These are phyloP conservation scores for Clepsis dumicolana DNA, from an alignment of 2,888 invertebrate genomes.

Conservation along the genomic window DNA sequence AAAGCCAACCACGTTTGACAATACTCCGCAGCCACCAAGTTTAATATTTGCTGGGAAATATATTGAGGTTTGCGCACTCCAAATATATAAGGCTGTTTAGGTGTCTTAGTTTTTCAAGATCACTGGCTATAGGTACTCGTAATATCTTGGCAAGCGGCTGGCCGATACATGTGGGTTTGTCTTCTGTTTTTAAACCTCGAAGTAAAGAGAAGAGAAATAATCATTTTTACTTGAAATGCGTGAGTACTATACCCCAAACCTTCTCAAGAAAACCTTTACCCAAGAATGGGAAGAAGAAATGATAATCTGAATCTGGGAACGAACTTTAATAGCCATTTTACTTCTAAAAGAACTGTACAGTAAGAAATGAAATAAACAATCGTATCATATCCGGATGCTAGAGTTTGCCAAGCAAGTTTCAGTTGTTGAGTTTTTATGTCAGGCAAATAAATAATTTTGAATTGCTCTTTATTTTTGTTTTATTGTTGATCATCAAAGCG, in stretches of 20 bases:
- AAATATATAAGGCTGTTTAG: slow-evolving; percentile 49
- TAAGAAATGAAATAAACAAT: background rate
- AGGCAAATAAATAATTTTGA: slow-evolving; percentile 49
- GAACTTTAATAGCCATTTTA: too few species aligned
- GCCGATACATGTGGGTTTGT: background rate
- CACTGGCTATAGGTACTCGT: background rate
- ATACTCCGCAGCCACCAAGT: slow-evolving; percentile 53
- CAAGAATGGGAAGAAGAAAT: too few species aligned
- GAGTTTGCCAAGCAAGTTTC: slow-evolving; percentile 30
- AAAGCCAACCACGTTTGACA: slow-evolving; percentile 55
- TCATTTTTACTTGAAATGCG: too few species aligned
- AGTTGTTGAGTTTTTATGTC: slow-evolving; percentile 47
- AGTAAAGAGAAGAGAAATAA: too few species aligned
- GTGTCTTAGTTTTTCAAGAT: slow-evolving; percentile 34
- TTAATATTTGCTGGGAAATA: slow-evolving; percentile 68
- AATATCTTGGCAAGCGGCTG: background rate
- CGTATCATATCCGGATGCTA: background rate
- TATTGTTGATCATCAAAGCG: slow-evolving; percentile 9
- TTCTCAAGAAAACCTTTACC: too few species aligned
- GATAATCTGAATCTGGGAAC: too few species aligned
- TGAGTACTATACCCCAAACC: too few species aligned
- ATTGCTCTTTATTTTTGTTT: slow-evolving; percentile 41
- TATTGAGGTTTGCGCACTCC: slow-evolving; percentile 58
- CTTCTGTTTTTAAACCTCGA: too few species aligned
- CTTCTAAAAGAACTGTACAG: background rate